Evolutionary conservation across 2,113 vertebrate species (phyloP).

Genomic region (Tetraodon nigroviridis): DNA sequence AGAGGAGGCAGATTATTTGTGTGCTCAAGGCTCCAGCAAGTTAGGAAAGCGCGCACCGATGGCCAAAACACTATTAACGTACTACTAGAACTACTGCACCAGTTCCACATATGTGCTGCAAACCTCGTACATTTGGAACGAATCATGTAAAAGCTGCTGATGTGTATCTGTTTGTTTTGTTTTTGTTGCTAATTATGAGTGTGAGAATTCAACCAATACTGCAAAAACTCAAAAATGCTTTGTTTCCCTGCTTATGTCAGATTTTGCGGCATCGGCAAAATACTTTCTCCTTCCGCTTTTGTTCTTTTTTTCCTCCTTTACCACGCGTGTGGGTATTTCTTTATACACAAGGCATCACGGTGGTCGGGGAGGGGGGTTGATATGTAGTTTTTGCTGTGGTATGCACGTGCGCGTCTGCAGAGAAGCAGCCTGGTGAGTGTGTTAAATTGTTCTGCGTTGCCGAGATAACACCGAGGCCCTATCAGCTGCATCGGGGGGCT

Average conservation of each 20-base stretch:
- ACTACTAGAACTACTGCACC: no score
- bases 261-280: no score
- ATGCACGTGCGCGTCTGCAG: slow-evolving; percentile 12
- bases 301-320: background rate
- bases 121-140: no score
- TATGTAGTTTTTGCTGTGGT: slow-evolving; percentile 26
- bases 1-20: slow-evolving; percentile 11
- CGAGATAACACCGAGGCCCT: slow-evolving; percentile 71
- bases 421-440: slow-evolving; percentile 35
- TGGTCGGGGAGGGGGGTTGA: slow-evolving; percentile 31
- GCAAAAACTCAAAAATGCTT: no score
- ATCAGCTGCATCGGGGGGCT: slow-evolving; percentile 72
- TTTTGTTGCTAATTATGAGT: no score
- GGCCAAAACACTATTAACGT: no score
- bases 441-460: slow-evolving; percentile 70
- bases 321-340: slow-evolving; percentile 21
- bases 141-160: no score
- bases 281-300: background rate
- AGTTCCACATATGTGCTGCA: no score
- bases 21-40: background rate
- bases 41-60: no score
- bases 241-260: no score
- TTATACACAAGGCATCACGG: slow-evolving; percentile 34
- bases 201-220: no score
- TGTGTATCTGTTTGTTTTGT: no score